Conservation (phyloP, 2,888 invertebrate species). For the Chymomyza amoena region DNA sequence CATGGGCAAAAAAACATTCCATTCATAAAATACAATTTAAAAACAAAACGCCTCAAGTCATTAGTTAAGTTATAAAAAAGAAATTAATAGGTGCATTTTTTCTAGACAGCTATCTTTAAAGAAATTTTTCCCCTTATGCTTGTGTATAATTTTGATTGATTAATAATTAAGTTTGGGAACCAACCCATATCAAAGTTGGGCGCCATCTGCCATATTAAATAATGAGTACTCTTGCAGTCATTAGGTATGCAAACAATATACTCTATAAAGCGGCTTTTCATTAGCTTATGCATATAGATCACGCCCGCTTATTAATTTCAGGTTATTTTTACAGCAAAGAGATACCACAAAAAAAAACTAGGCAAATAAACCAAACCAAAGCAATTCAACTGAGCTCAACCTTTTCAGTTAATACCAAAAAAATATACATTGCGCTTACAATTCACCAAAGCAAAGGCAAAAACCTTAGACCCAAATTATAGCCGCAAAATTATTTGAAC, state of each 20-base stretch:
- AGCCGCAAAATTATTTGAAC: conserved; percentile 63
- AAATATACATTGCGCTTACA: conserved; percentile 49
- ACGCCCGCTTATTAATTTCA: too few species aligned
- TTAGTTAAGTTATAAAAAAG: neutral
- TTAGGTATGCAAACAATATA: neutral
- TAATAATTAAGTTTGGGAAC: neutral
- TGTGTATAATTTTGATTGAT: neutral
- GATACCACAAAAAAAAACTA: conserved; percentile 10
- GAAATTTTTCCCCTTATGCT: too few species aligned
- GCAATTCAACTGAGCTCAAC: neutral
- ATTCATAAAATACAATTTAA: neutral
- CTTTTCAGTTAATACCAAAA: conserved; percentile 20
- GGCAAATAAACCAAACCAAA: conserved; percentile 25
- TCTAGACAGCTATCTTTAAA: too few species aligned
- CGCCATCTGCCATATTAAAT: neutral
- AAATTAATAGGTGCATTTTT: neutral
- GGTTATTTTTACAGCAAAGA: neutral
- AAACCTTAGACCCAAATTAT: conserved; percentile 59
- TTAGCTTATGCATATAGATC: too few species aligned
- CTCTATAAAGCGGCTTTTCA: too few species aligned
- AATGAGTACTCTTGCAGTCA: neutral
- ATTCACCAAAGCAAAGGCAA: conserved; percentile 35
- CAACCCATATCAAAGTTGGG: neutral
- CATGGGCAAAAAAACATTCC: neutral
- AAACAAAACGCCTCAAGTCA: neutral